Conservation (phyloP, 2,797 vertebrate genomes). For the Lutjanus argentimaculatus region DNA sequence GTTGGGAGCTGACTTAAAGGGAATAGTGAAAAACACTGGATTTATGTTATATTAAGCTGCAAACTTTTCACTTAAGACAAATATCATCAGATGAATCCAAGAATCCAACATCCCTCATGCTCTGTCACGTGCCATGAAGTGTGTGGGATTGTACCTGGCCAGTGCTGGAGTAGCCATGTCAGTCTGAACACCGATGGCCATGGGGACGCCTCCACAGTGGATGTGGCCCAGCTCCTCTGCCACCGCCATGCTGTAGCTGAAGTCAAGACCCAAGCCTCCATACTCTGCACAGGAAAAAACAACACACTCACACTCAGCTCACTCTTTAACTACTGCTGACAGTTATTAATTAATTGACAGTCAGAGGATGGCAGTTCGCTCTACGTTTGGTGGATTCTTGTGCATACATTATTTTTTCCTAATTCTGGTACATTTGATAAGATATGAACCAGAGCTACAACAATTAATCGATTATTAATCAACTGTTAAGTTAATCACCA, state of each 20-base stretch:
- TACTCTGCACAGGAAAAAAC: constrained; percentile 85
- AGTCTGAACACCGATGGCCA: constrained; percentile 92
- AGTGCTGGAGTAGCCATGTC: constrained; percentile 93
- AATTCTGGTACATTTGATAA: constrained; percentile 2
- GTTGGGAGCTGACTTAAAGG: not conserved
- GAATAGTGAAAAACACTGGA: not conserved
- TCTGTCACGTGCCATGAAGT: not conserved
- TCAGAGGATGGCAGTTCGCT: not conserved
- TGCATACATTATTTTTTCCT: not conserved
- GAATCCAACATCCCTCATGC: not conserved
- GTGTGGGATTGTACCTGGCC: constrained; percentile 84
- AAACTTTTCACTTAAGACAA: not conserved
- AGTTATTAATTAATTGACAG: too few species aligned
- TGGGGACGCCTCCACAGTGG: constrained; percentile 88
- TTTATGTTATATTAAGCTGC: not conserved
- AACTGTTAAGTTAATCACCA: too few species aligned
- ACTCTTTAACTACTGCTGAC: not conserved
- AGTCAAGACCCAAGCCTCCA: constrained; percentile 92
- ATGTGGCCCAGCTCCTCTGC: constrained; percentile 91
- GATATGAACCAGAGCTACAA: not conserved
- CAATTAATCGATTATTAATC: too few species aligned
- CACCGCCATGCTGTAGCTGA: constrained; percentile 91
- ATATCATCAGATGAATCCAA: not conserved
- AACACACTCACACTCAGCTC: not conserved
- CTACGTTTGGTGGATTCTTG: not conserved